Conservation (phyloP, 2,797 vertebrate species). For the Sarcoramphus papa region DNA sequence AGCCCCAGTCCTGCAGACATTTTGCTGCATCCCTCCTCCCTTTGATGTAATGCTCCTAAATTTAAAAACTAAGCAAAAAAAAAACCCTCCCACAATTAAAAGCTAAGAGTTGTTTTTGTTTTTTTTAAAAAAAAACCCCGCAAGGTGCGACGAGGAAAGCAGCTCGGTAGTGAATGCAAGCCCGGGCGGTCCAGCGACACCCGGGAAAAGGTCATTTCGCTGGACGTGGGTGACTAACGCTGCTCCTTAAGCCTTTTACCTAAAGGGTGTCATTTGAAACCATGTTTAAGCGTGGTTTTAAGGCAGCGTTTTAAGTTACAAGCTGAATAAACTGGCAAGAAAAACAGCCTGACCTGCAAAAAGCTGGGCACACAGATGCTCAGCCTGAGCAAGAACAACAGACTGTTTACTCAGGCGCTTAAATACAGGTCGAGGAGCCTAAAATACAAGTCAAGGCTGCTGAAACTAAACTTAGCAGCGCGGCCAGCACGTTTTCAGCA, state of each 20-base stretch:
- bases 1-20: background rate
- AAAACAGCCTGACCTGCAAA: background rate
- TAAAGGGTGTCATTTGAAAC: background rate
- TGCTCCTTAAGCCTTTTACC: no score
- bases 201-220: background rate
- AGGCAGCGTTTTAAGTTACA: background rate
- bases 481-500: background rate
- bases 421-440: background rate
- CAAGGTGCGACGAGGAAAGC: background rate
- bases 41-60: background rate
- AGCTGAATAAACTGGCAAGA: background rate
- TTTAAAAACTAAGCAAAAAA: background rate
- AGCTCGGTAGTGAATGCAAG: rapidly evolving
- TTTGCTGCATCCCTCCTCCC: background rate
- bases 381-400: background rate
- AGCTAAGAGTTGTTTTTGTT: background rate
- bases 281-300: background rate
- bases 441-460: background rate
- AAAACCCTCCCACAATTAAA: background rate
- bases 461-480: background rate
- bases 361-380: background rate
- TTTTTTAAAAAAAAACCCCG: background rate
- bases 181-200: background rate
- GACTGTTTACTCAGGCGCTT: background rate
- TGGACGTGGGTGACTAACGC: background rate